Evolutionary conservation across 2,888 invertebrate genomes (phyloP).

Genomic region (Mythimna pallens): DNA sequence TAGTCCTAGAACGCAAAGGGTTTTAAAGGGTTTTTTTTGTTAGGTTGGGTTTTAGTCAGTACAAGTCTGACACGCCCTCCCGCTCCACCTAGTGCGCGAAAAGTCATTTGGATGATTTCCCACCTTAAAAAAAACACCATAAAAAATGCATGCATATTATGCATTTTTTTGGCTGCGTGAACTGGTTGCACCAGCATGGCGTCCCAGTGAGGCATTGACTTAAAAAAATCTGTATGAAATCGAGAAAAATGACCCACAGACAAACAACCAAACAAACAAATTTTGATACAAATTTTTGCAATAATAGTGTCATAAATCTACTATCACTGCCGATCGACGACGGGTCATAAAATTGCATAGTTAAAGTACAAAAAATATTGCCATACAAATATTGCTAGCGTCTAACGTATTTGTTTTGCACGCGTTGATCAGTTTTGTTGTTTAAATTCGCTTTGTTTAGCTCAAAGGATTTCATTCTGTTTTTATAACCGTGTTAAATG

Average conservation of each 20-base stretch:
- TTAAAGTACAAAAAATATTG: constrained; percentile 54
- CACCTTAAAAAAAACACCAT: too few relatives aligned
- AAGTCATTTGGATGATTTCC: too few relatives aligned
- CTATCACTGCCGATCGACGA: constrained; percentile 21
- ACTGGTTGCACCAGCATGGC: too few relatives aligned
- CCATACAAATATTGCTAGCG: constrained; percentile 56
- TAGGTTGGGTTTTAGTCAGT: too few relatives aligned
- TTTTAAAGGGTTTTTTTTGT: too few relatives aligned
- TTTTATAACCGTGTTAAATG: constrained; percentile 42
- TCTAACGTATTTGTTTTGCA: constrained; percentile 53
- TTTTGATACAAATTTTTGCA: background rate
- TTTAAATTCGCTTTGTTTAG: constrained; percentile 47
- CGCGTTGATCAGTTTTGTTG: constrained; percentile 39
- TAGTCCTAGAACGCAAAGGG: too few relatives aligned
- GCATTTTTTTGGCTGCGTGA: too few relatives aligned
- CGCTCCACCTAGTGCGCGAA: too few relatives aligned
- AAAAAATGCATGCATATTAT: too few relatives aligned
- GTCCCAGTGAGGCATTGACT: too few relatives aligned
- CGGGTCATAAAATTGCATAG: constrained; percentile 47
- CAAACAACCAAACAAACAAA: background rate
- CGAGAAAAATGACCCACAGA: background rate
- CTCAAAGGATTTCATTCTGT: constrained; percentile 44
- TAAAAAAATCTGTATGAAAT: too few relatives aligned
- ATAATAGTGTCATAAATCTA: constrained; percentile 43
- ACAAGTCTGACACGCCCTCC: too few relatives aligned